Base-by-base conservation (phyloP, 2,113 vertebrate species). In the Silurus asotus region DNA sequence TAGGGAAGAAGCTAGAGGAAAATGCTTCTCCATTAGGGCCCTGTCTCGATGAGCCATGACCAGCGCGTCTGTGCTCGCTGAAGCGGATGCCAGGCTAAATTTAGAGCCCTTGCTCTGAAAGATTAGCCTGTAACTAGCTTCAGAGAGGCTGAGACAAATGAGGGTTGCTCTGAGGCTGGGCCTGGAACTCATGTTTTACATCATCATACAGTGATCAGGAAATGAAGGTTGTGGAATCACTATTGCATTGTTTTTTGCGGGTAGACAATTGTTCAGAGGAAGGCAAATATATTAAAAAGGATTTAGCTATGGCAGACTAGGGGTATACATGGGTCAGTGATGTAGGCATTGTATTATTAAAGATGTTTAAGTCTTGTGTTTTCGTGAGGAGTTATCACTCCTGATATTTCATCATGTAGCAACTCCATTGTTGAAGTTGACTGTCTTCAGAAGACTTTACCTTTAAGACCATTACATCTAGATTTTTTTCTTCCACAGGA, bases 11-110 rank as follows among this genome's bases (percentile, higher is more conserved):
- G 84, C 20, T 64, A 23, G 84, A 91, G 91, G 93, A 90, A 89
- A 90, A 93, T 92, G 89, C 91, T 91, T 91, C 79, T 91, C 90
- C 91, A 95, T 94, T 94, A 94, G 81, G 89, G 65, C 64, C 53
- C 88, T 89, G 92, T 93, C 93, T 90, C 91, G 92, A 93, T 93
- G 93, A 93, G 93, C 89, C 93, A 90, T 88, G 91, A 90, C 91
- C 76, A 61, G 89, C 84, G 72, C 86, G 6, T 82, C 84, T 88
- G 88, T 89, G 48, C 70, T 82, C 28, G 83, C 89, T 90, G 74
- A 74, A 89, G 75, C 83, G 86, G 88, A 87, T 55, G 74, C 77
- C 76, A 76, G 84, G 88, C 92, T 94, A 93, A 94, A 95, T 92
- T 94, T 94, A 95, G 93, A 89, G 88, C 48, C 65, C 49, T 77